Evolutionary conservation across 1,140 invertebrate species (phyloP).

Genomic region (Trachymyrmex septentrionalis): DNA sequence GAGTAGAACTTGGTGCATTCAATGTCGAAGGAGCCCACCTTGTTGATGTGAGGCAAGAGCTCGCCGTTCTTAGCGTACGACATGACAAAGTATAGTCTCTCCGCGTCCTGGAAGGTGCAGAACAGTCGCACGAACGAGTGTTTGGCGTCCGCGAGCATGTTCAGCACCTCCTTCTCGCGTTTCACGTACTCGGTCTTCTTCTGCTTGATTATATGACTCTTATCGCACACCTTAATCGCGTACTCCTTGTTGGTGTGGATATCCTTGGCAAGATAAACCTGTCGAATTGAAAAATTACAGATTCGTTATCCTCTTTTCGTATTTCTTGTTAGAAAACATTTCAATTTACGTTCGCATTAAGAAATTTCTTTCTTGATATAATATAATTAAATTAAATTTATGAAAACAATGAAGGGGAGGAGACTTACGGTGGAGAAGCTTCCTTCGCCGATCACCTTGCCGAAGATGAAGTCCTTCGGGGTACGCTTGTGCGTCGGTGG

Average conservation of each 20-base stretch:
- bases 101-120: conserved; percentile 98
- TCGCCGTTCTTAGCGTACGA: conserved; percentile 98
- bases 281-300: conserved; percentile 28
- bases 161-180: conserved; percentile 96
- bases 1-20: conserved; percentile 97
- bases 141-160: conserved; percentile 90
- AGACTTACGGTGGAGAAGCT: conserved; percentile 96
- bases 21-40: conserved; percentile 95
- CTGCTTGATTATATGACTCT: conserved; percentile 96
- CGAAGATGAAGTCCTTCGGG: conserved; percentile 97
- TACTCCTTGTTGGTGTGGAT: conserved; percentile 95
- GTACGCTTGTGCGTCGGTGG: conserved; percentile 89
- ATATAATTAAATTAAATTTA: no score
- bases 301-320: background rate
- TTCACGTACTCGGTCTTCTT: conserved; percentile 97
- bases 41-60: conserved; percentile 96
- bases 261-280: conserved; percentile 97
- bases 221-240: conserved; percentile 99
- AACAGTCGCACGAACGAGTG: conserved; percentile 97
- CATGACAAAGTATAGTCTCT: conserved; percentile 98
- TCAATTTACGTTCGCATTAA: background rate
- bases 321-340: background rate
- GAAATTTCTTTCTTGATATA: background rate
- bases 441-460: conserved; percentile 98
- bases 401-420: background rate